A percentile compares a stretch with the other conserved stretches of the same genome.
phyloP scores from a whole-genome alignment of 2,113 vertebrate species.

The Lasiurus borealis region DNA sequence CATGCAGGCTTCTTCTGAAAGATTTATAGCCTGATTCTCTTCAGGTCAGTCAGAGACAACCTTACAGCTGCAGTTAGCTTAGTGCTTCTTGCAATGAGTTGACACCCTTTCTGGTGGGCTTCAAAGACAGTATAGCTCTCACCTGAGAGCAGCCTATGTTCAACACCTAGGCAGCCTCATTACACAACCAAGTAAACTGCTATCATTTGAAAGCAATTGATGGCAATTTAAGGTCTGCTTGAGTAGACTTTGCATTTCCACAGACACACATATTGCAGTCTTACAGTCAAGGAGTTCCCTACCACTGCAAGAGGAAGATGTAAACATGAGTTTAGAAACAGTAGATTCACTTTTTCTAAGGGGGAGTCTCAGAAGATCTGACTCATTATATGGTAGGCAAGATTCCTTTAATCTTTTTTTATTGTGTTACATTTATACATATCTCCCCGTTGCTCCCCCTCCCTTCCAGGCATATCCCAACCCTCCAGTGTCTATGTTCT shows the following conservation, averaged over 20 bases:
- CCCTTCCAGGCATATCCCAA: too few relatives aligned
- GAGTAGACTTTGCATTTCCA: conserved; percentile 46
- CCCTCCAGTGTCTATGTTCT: too few relatives aligned
- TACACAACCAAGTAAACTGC: conserved; percentile 50
- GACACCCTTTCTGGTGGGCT: conserved; percentile 60
- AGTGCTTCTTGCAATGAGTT: not conserved
- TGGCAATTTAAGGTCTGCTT: conserved; percentile 54
- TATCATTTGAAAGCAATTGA: conserved; percentile 11
- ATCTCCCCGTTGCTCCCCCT: too few relatives aligned
- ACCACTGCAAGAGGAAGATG: not conserved
- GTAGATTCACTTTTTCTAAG: conserved; percentile 18
- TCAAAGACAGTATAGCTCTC: conserved; percentile 46
- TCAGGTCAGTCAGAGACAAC: conserved; percentile 52
- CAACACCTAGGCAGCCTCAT: conserved; percentile 33
- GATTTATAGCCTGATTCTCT: conserved; percentile 26
- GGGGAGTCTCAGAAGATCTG: not conserved
- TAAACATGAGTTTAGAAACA: conserved; percentile 31
- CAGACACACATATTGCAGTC: not conserved
- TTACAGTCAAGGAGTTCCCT: conserved; percentile 23
- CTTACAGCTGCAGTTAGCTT: not conserved
- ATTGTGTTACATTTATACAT: not conserved
- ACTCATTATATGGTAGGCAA: not conserved
- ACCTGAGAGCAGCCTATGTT: not conserved
- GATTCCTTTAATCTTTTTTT: conserved; percentile 7
- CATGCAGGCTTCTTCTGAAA: not conserved